Evolutionary conservation across 2,797 vertebrate genomes (phyloP).

Genomic region (Syngnathus acus): DNA sequence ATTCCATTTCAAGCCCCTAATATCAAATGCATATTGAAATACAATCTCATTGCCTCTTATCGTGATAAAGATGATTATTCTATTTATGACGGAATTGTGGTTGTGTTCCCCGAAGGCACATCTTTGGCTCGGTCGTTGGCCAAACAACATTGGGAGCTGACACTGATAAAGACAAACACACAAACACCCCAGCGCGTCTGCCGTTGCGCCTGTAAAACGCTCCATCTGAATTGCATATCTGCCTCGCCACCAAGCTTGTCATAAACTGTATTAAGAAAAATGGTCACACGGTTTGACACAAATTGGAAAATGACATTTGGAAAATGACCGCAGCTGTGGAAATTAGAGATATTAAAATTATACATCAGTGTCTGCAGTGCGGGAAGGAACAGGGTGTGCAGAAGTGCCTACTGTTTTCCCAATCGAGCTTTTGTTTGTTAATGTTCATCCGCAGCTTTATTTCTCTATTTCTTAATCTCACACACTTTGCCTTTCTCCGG

Average conservation of each 20-base stretch:
- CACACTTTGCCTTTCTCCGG: conserved; percentile 37
- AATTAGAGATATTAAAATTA: conserved; percentile 95
- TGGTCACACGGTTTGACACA: conserved; percentile 82
- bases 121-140: conserved; percentile 49
- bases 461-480: conserved; percentile 28
- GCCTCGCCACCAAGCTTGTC: conserved; percentile 74
- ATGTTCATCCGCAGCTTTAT: conserved; percentile 24
- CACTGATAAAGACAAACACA: conserved; percentile 74
- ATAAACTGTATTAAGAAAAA: conserved; percentile 90
- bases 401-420: conserved; percentile 39
- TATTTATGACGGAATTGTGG: conserved; percentile 69
- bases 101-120: conserved; percentile 61
- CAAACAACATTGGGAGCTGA: conserved; percentile 54
- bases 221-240: conserved; percentile 82
- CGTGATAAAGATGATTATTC: conserved; percentile 71
- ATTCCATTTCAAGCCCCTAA: conserved; percentile 64
- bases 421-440: conserved; percentile 19
- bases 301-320: conserved; percentile 90
- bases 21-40: conserved; percentile 76
- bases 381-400: conserved; percentile 29
- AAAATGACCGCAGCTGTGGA: conserved; percentile 77
- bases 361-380: conserved; percentile 82
- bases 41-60: conserved; percentile 73
- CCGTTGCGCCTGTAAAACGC: conserved; percentile 67
- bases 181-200: conserved; percentile 62